A percentile compares a stretch with the other conserved stretches of the same genome.
Conservation (phyloP, 2,797 vertebrate genomes). For the Phoebastria nigripes region DNA sequence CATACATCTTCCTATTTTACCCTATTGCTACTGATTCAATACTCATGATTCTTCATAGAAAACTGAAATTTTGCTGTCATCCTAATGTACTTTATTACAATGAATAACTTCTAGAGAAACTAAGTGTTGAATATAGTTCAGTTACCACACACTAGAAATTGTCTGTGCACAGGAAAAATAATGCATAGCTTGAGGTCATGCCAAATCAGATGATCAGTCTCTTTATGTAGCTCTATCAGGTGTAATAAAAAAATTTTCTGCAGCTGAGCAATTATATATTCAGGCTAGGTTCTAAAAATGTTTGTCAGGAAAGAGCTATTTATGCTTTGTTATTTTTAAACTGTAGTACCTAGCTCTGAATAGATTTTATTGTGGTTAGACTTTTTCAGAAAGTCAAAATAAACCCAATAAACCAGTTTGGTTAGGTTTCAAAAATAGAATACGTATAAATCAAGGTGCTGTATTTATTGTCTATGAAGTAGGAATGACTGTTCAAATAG, state of each 20-base stretch:
- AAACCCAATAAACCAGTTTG: constrained; percentile 54
- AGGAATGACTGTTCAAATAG: neutral
- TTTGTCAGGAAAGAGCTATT: constrained; percentile 32
- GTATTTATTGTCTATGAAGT: constrained; percentile 28
- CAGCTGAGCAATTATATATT: neutral
- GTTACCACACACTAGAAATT: neutral
- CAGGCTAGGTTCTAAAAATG: neutral
- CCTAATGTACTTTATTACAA: neutral
- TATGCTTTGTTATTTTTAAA: constrained; percentile 47
- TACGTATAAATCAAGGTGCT: constrained; percentile 25
- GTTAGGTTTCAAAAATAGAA: constrained; percentile 56
- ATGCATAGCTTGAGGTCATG: neutral
- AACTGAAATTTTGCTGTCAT: neutral
- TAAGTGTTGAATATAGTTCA: neutral
- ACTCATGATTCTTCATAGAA: neutral
- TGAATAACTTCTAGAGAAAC: neutral
- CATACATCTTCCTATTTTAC: neutral
- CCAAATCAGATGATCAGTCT: neutral
- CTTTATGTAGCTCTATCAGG: neutral
- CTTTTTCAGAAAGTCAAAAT: constrained; percentile 61
- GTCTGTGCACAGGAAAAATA: neutral
- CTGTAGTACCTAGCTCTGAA: neutral
- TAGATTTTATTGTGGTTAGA: constrained; percentile 56
- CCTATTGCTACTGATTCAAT: neutral
- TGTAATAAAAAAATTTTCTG: neutral